Evolutionary conservation across 2,888 invertebrate genomes (phyloP).

Genomic region (Gari tellinella): DNA sequence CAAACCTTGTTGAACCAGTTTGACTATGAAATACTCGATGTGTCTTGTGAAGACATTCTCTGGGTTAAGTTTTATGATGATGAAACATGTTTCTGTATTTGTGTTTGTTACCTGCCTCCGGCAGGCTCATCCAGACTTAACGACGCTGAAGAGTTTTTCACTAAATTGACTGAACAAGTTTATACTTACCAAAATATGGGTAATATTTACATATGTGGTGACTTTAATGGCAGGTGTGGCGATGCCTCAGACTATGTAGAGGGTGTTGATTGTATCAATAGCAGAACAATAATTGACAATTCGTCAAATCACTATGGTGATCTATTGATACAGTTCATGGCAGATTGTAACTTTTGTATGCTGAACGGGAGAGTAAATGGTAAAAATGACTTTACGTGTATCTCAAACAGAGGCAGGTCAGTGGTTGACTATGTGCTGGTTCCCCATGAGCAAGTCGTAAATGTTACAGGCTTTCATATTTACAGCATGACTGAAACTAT

Average conservation of each 20-base stretch:
- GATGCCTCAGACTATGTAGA: constrained; percentile 21
- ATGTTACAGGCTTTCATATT: constrained; percentile 7
- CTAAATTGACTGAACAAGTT: constrained; percentile 11
- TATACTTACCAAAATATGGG: constrained; percentile 1
- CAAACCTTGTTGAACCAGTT: too few species aligned
- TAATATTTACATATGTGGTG: constrained; percentile 10
- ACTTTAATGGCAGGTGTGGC: constrained; percentile 30
- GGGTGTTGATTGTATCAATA: constrained; percentile 25
- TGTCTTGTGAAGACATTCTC: too few species aligned
- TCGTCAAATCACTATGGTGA: constrained; percentile 24
- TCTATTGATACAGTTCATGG: constrained; percentile 23
- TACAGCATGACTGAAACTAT: constrained; percentile 20
- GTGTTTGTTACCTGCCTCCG: constrained; percentile 23
- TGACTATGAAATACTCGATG: too few species aligned
- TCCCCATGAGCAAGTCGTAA: constrained; percentile 7
- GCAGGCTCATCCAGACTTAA: constrained; percentile 19
- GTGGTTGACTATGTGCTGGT: too few species aligned
- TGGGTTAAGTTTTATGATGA: too few species aligned
- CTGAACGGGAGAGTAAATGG: constrained; percentile 27
- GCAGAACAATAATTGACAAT: constrained; percentile 21
- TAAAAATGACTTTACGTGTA: constrained; percentile 16
- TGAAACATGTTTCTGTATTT: too few species aligned
- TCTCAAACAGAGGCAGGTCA: constrained; percentile 3
- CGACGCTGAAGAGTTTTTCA: constrained; percentile 26
- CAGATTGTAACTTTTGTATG: constrained; percentile 5